These are phyloP conservation scores for Heliconius ismenius DNA, from an alignment of 2,888 invertebrate species.

Conservation along the genomic window DNA sequence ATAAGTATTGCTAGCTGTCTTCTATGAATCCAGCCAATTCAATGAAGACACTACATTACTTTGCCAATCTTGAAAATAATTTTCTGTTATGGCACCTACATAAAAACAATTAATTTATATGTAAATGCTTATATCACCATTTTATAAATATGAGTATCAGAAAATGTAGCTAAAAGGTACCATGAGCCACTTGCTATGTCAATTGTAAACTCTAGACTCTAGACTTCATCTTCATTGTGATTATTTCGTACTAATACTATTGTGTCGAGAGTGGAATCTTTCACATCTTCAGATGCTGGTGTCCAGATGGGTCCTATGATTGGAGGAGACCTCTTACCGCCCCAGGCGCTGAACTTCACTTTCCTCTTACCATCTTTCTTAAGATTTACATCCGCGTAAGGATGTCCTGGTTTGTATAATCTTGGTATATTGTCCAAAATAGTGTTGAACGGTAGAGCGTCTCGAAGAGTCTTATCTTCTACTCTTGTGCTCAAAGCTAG, in stretches of 20 bases:
- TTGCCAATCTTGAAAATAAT: conserved; percentile 17
- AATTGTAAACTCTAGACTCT: conserved; percentile 40
- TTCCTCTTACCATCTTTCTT: conserved; percentile 76
- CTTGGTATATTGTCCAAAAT: conserved; percentile 63
- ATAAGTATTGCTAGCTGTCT: conserved; percentile 44
- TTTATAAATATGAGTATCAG: conserved; percentile 32
- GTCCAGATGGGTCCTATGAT: conserved; percentile 78
- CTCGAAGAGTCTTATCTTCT: conserved; percentile 56
- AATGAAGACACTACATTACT: conserved; percentile 49
- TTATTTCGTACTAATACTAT: conserved; percentile 64
- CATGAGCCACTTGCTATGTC: conserved; percentile 28
- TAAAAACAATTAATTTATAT: conserved; percentile 24
- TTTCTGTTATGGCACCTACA: conserved; percentile 55
- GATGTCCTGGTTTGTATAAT: conserved; percentile 68
- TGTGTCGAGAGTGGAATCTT: conserved; percentile 63
- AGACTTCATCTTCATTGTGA: conserved; percentile 43
- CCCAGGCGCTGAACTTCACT: conserved; percentile 77
- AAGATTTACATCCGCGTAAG: conserved; percentile 66
- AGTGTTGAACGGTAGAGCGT: conserved; percentile 65
- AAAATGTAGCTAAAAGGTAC: conserved; percentile 30
- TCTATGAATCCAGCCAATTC: conserved; percentile 64
- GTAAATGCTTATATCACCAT: conserved; percentile 29
- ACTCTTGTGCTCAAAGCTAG: conserved; percentile 61
- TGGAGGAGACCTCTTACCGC: conserved; percentile 73
- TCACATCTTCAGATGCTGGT: conserved; percentile 58